Evolutionary conservation across 2,888 invertebrate genomes (phyloP), one percentile per base, ranked within the genome.

Genomic region (Lepidonotus clava): DNA sequence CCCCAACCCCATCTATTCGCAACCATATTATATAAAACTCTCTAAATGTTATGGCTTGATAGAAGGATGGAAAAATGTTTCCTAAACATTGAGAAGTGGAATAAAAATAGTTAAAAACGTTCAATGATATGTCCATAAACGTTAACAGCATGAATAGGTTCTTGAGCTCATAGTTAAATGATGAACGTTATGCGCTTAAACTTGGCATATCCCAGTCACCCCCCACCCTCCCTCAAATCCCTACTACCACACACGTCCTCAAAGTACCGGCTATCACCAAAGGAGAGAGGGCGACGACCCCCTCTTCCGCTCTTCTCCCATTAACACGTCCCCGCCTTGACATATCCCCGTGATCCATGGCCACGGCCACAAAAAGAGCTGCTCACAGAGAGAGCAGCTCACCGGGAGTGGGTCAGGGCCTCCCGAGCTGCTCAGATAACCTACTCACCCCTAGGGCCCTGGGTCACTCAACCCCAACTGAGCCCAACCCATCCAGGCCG

Each of bases 281-380:
- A 24, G 53, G 11, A n/a, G 53, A 61, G 28, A 61, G 28, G 2
- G 61, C 2, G 61, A 24, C 11, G 28, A 28, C 1, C 11, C 11
- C n/a, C n/a, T 1, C 4, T 61, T 61, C 28, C 61, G 4, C 28
- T 32, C 1, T 11, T 11, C 28, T 61, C 61, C 24, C 61, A n/a
- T 61, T 4, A 28, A 61, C 36, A 38, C 4, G 36, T 36, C 14
- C 36, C 34, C 2, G 4, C 71, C 71, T 36, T 71, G 21, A 71
- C 71, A 71, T 71, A 36, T 71, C 71, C 36, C 18, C 36, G 71
- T 34, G 38, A 71, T 34, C 71, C 71, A 71, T 71, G 38, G 21
- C 5, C 36, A 38, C 4, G 8, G 56, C 56, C n/a, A 56, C 56
- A 56, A 5, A 56, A 56, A 14, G 56, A 5, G 56, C n/a, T 5